A percentile compares a stretch with the other conserved stretches of the same genome.
Conservation (phyloP, 2,888 invertebrate genomes). For the Alloplasta piceator region DNA sequence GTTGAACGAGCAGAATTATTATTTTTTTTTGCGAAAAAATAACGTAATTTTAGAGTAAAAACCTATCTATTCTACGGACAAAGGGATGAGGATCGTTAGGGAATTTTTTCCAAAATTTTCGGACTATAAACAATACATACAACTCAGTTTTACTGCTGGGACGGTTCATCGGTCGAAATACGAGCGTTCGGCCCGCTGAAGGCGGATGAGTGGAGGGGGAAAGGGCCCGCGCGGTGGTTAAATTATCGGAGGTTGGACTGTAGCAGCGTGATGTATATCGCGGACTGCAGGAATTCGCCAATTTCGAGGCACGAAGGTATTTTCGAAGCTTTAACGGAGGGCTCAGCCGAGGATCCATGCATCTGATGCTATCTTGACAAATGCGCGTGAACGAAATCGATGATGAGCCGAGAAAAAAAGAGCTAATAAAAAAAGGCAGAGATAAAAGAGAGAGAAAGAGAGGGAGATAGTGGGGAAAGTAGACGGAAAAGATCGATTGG, state of each 20-base stretch:
- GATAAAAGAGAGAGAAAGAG: neutral
- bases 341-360: constrained; percentile 4
- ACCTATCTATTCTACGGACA: too few relatives aligned
- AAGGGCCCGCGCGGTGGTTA: neutral
- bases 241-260: neutral
- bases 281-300: constrained; percentile 19
- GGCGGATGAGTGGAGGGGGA: too few relatives aligned
- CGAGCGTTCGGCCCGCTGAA: too few relatives aligned
- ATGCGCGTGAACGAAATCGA: constrained; percentile 39
- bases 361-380: constrained; percentile 35
- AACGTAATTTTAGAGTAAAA: too few relatives aligned
- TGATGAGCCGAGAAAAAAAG: constrained; percentile 36
- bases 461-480: neutral
- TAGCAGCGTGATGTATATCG: neutral
- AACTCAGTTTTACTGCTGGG: too few relatives aligned
- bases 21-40: too few relatives aligned
- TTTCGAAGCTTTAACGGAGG: neutral
- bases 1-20: too few relatives aligned
- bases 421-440: neutral
- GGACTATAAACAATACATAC: too few relatives aligned
- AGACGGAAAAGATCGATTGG: constrained; percentile 48
- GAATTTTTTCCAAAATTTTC: too few relatives aligned
- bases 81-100: too few relatives aligned
- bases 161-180: too few relatives aligned
- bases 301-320: constrained; percentile 23